Evolutionary conservation across 2,888 invertebrate genomes (phyloP).

Genomic region (Diplazon laetatorius): DNA sequence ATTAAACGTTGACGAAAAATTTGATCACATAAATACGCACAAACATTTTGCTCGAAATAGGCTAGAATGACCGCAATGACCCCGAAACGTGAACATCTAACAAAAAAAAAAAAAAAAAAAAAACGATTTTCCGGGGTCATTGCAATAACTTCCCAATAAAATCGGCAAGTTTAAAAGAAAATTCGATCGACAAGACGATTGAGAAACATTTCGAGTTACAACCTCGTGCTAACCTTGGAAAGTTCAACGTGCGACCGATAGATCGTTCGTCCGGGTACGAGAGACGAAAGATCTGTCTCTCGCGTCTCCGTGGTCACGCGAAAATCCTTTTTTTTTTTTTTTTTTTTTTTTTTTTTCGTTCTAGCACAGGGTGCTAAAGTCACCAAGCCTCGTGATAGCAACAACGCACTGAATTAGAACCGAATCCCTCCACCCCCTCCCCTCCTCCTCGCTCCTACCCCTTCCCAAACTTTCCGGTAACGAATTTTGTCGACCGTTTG

Average conservation of each 20-base stretch:
- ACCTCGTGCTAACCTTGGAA: constrained; percentile 44
- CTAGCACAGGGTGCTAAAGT: constrained; percentile 60
- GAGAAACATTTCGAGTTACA: constrained; percentile 28
- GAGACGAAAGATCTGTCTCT: constrained; percentile 50
- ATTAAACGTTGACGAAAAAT: too few relatives aligned
- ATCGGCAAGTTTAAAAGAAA: too few relatives aligned
- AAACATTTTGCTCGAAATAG: too few relatives aligned
- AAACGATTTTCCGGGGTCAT: not conserved
- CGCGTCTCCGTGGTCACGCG: constrained; percentile 44
- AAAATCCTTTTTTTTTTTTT: too few relatives aligned
- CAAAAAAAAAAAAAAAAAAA: constrained; percentile 19
- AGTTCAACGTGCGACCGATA: constrained; percentile 37
- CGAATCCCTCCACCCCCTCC: too few relatives aligned
- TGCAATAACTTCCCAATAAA: too few relatives aligned
- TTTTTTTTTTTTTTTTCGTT: too few relatives aligned
- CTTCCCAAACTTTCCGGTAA: constrained; percentile 23
- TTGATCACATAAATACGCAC: too few relatives aligned
- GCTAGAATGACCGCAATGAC: too few relatives aligned
- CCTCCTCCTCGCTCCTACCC: too few relatives aligned
- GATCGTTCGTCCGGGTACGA: constrained; percentile 7
- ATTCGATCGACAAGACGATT: not conserved
- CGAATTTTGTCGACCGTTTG: constrained; percentile 50
- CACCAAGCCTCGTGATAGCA: constrained; percentile 30
- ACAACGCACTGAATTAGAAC: constrained; percentile 41
- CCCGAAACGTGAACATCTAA: too few relatives aligned